Evolutionary conservation across 1,140 invertebrate species (phyloP), one percentile per base, ranked within the genome.

Genomic region (Calosoma granatense): DNA sequence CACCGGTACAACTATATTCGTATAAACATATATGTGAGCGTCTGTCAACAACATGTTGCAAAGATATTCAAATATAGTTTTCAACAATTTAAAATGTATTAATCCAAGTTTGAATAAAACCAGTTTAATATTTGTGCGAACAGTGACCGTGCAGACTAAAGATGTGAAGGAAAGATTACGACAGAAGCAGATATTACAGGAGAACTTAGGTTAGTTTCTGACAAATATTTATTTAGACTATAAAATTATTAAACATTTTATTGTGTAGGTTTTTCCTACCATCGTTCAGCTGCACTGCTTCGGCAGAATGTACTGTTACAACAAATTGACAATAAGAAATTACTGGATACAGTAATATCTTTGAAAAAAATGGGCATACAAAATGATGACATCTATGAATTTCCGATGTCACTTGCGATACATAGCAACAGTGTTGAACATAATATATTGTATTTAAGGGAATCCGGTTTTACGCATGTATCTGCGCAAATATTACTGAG

Each of bases 401-500:
- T 4, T 17, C 41, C 41, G 9, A 47, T 9, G 9, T 4, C 41
- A 6, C 17, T 47, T 4, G 9, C 17, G 6, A 3, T 47, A 12
- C 41, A 47, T 47, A 12, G 41, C 17, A 47, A 11, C 17, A 47
- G 9, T 12, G 17, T 47, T 11, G 41, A 47, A 17, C 41, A 47
- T 17, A 47, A 47, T 47, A 47, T 47, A 12, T 47, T 47, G 15
- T 47, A 47, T 47, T 47, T 47, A 47, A 47, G 17, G 17, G 41
- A 47, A 17, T 9, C 41, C 15, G 41, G 41, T 47, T 47, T 47
- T 17, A 47, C 41, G 6, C 17, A 47, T 4, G 15, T 17, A 11
- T 47, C 41, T 12, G 41, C 41, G 15, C 41, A 47, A 47, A 47
- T 47, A 4, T 17, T 47, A 11, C 17, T 47, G 41, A 9, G 41